phyloP scores from a whole-genome alignment of 2,888 invertebrate genomes.

The Idaea biselata region DNA sequence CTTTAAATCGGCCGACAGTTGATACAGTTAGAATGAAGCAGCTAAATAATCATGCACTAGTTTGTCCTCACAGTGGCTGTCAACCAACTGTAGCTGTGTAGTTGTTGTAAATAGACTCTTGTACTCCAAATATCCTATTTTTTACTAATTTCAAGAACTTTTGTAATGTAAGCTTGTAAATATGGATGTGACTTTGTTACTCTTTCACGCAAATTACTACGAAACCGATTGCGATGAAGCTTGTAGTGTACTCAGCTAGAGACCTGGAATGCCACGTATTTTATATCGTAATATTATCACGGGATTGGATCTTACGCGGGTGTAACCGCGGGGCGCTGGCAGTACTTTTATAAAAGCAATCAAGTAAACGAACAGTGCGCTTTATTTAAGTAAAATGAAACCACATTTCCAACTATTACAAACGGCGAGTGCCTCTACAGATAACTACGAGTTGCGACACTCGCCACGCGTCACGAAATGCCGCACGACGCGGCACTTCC shows the following conservation, averaged over 20 bases:
- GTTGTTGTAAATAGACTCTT: neutral
- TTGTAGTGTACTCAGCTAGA: too few species aligned
- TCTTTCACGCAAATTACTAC: too few species aligned
- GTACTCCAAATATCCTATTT: too few species aligned
- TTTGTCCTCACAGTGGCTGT: neutral
- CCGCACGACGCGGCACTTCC: slow-evolving; percentile 24
- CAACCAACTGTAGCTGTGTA: neutral
- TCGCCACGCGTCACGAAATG: slow-evolving; percentile 30
- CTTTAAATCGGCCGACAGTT: neutral
- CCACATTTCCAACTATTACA: slow-evolving; percentile 30
- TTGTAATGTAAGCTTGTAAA: too few species aligned
- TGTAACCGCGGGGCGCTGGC: too few species aligned
- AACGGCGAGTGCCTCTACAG: slow-evolving; percentile 48
- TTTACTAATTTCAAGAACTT: too few species aligned
- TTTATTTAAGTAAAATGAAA: neutral
- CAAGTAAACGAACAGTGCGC: neutral
- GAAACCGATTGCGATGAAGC: too few species aligned
- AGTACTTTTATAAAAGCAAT: neutral
- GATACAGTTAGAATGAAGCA: neutral
- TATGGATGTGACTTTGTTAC: too few species aligned
- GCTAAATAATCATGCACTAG: neutral
- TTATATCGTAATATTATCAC: too few species aligned
- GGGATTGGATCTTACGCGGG: too few species aligned
- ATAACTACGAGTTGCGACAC: slow-evolving; percentile 33
- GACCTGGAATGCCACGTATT: too few species aligned